Conservation (phyloP, 2,888 invertebrate genomes). For the Platerodrilus igneus region DNA sequence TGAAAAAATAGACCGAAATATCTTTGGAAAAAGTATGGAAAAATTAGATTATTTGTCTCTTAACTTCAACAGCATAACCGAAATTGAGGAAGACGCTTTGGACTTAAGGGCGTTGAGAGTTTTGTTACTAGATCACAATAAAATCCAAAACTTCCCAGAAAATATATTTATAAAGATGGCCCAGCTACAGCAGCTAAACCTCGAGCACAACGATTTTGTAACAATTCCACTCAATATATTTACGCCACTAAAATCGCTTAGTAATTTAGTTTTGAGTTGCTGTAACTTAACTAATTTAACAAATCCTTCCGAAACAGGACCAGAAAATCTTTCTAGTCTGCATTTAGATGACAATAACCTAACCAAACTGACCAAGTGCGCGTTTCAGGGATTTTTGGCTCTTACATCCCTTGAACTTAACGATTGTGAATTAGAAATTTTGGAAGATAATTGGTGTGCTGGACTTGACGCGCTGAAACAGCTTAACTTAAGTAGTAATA, state of each 20-base stretch:
- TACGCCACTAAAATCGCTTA: neutral
- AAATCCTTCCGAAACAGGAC: slow-evolving; percentile 1
- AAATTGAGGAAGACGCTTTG: slow-evolving; percentile 5
- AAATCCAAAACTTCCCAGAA: neutral
- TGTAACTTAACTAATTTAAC: slow-evolving; percentile 5
- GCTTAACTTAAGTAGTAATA: slow-evolving; percentile 64
- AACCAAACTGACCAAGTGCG: neutral
- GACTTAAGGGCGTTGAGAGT: slow-evolving; percentile 5
- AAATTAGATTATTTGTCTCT: slow-evolving; percentile 12
- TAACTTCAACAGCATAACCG: slow-evolving; percentile 9
- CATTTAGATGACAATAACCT: slow-evolving; percentile 11
- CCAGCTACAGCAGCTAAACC: slow-evolving; percentile 1
- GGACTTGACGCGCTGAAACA: slow-evolving; percentile 43
- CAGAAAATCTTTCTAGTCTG: slow-evolving; percentile 7
- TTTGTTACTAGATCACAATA: slow-evolving; percentile 6
- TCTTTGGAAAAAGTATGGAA: slow-evolving; percentile 5
- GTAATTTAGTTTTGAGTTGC: slow-evolving; percentile 7
- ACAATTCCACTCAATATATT: slow-evolving; percentile 7
- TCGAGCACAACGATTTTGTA: slow-evolving; percentile 12
- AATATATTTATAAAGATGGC: slow-evolving; percentile 9
- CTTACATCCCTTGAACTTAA: slow-evolving; percentile 8
- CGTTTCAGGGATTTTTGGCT: slow-evolving; percentile 8
- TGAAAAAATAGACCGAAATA: neutral
- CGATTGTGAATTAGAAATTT: slow-evolving; percentile 5
- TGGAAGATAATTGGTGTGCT: slow-evolving; percentile 6